Evolutionary conservation across 2,113 vertebrate species (phyloP), one percentile per base, ranked within the genome.

Genomic region (Oplegnathus fasciatus): DNA sequence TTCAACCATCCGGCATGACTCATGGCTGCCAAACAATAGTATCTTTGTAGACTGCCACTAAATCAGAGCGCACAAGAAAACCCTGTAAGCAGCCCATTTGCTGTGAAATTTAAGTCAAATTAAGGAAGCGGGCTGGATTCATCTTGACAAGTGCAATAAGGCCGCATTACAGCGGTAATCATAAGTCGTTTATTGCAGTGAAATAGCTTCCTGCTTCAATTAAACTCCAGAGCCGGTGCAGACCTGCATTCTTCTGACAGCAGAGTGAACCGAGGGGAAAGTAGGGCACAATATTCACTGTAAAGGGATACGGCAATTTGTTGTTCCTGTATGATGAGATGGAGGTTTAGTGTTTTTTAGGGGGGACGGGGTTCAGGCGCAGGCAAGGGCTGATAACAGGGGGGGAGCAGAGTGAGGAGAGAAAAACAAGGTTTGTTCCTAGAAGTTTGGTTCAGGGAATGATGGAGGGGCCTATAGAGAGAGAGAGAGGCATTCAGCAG

Each of bases 181-280:
- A 78, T 52, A 55, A 70, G 86, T 69, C 32, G 28, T 84, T 87
- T 77, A 79, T 69, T 61, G 72, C 80, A 58, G 65, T 2, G 55
- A 80, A 93, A 89, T 52, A 65, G 67, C 85, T 92, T 91, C 89
- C 86, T 90, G 66, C 83, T 84, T 89, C 80, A 76, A 75, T 91
- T 84, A 86, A 46, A 66, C 86, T 77, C 14, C 48, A 9, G 72
- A 74, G 71, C 62, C 3, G 52, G 65, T 6, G 22, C 65, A 70
- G 65, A 42, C 32, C 78, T 46, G 82, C 73, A 48, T 81, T 80
- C 78, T 52, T 78, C 58, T 79, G 79, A 78, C 78, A 85, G 80
- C 46, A 18, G 17, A 20, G 72, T 5, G 42, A 66, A 71, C 32
- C 5, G 10, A 13, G 42, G 26, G 64, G 54, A 77, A 84, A 86